Conservation (phyloP, 2,113 vertebrate genomes). For the Girardinichthys multiradiatus region DNA sequence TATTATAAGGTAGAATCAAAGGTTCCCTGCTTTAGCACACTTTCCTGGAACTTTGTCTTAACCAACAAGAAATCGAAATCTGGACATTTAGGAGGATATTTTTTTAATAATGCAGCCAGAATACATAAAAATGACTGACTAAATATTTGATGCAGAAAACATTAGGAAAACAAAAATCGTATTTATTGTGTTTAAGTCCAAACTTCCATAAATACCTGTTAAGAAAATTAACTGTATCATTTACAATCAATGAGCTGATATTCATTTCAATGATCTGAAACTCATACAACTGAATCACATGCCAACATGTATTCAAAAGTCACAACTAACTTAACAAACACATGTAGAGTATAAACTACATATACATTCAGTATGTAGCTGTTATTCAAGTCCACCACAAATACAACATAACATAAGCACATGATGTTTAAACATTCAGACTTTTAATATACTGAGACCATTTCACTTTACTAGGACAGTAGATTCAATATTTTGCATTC, state of each 20-base stretch:
- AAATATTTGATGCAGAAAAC: neutral
- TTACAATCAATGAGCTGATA: conserved; percentile 29
- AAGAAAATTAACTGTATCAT: conserved; percentile 22
- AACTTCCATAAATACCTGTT: conserved; percentile 24
- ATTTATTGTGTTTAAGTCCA: conserved; percentile 56
- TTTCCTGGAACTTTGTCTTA: neutral
- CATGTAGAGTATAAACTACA: conserved; percentile 43
- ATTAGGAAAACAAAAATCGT: conserved; percentile 1
- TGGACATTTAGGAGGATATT: neutral
- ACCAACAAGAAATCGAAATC: neutral
- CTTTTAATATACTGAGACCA: conserved; percentile 10
- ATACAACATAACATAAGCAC: conserved; percentile 59
- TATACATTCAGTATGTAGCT: conserved; percentile 66
- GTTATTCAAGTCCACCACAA: conserved; percentile 58
- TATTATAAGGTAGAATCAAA: no score
- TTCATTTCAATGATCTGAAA: conserved; percentile 39
- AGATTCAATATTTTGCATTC: neutral
- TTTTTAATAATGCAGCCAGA: neutral
- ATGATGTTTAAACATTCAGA: conserved; percentile 52
- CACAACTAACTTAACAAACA: conserved; percentile 56
- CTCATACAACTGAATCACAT: conserved; percentile 38
- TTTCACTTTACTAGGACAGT: conserved; percentile 6
- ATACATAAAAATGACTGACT: neutral
- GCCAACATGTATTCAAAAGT: conserved; percentile 52
- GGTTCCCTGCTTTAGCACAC: neutral